phyloP scores from a whole-genome alignment of 1,140 invertebrate genomes.

The Coenobita brevimanus region DNA sequence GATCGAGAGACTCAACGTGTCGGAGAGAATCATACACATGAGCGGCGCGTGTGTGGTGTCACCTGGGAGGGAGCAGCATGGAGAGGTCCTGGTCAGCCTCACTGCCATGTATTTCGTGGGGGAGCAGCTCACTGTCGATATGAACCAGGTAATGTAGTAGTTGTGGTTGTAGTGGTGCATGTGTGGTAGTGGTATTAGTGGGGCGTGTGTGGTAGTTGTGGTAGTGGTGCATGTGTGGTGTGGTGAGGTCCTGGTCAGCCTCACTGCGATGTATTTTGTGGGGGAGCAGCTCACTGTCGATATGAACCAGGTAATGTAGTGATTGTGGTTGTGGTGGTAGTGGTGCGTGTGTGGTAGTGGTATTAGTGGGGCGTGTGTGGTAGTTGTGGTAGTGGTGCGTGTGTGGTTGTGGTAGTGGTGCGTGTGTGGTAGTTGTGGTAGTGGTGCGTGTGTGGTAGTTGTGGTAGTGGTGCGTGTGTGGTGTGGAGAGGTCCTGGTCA shows the following conservation, averaged over 20 bases:
- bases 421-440: background rate
- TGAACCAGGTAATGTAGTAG: no score
- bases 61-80: conserved; percentile 47
- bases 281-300: conserved; percentile 49
- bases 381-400: background rate
- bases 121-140: no score
- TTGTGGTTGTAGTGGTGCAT: no score
- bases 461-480: background rate
- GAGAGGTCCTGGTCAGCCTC: conserved; percentile 43
- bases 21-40: conserved; percentile 57
- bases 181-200: no score
- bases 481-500: background rate
- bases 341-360: background rate
- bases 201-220: no score
- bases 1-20: conserved; percentile 51
- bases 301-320: conserved; percentile 47
- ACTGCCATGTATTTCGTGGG: no score
- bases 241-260: conserved; percentile 43
- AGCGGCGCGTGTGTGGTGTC: conserved; percentile 50
- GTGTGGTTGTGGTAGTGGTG: background rate
- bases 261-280: conserved; percentile 56
- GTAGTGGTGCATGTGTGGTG: no score
- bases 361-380: background rate
- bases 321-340: background rate
- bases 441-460: background rate